Conservation (phyloP, 2,797 vertebrate genomes). For the Chaetophractus vellerosus region DNA sequence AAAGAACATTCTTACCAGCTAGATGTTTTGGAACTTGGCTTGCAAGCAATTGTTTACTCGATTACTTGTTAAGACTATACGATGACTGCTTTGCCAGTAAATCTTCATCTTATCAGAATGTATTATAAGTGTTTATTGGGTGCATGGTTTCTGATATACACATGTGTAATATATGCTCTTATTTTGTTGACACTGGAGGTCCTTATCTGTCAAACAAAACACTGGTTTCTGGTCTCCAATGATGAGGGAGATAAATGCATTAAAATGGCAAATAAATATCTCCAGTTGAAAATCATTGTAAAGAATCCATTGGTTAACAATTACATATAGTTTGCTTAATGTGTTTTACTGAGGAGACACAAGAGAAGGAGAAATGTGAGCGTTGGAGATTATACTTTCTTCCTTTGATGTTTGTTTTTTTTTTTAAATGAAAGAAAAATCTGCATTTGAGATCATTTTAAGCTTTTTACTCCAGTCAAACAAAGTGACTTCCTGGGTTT, state of each 20-base stretch:
- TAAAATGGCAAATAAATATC: slow-evolving; percentile 2
- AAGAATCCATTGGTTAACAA: slow-evolving; percentile 86
- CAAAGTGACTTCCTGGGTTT: slow-evolving; percentile 89
- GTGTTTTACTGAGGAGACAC: slow-evolving; percentile 85
- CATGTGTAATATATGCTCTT: not conserved
- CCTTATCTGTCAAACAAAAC: slow-evolving; percentile 64
- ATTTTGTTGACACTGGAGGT: not conserved
- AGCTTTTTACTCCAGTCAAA: slow-evolving; percentile 88
- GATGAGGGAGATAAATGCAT: slow-evolving; percentile 6
- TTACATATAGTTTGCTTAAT: slow-evolving; percentile 80
- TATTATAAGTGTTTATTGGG: not conserved
- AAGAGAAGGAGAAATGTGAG: slow-evolving; percentile 81
- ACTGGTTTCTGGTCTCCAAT: slow-evolving; percentile 47
- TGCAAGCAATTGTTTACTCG: not conserved
- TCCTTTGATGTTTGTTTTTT: slow-evolving; percentile 90
- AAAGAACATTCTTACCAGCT: not conserved
- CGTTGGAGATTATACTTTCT: slow-evolving; percentile 86
- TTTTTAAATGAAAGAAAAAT: slow-evolving; percentile 87
- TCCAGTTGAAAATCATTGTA: slow-evolving; percentile 74
- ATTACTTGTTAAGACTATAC: slow-evolving; percentile 39
- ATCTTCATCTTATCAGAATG: slow-evolving; percentile 28
- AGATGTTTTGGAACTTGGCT: slow-evolving; percentile 25
- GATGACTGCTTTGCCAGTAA: not conserved
- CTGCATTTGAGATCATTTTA: slow-evolving; percentile 88
- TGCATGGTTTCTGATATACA: slow-evolving; percentile 55